phyloP scores from a whole-genome alignment of 2,113 vertebrate genomes.

The Dipodomys ordii region DNA sequence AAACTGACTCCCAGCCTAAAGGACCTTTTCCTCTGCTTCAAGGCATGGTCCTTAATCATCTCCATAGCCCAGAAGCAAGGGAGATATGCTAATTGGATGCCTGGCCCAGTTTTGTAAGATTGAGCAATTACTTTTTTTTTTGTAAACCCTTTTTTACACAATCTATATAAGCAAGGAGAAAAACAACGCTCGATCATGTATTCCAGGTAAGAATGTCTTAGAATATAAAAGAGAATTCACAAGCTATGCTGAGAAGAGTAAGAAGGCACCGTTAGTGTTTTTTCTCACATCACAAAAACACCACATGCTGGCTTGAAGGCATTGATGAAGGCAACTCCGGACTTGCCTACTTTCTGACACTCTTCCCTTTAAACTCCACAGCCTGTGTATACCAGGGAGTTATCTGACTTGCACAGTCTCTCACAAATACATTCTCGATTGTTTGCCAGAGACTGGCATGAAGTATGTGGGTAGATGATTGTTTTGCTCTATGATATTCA shows the following conservation, averaged over 20 bases:
- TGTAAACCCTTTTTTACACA: background rate
- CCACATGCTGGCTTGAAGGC: accelerated
- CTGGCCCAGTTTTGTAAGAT: slow-evolving; percentile 28
- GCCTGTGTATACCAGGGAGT: accelerated
- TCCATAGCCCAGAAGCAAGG: background rate
- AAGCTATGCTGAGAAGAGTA: background rate
- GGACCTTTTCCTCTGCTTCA: background rate
- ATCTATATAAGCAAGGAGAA: background rate
- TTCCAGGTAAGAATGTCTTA: background rate
- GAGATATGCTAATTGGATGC: background rate
- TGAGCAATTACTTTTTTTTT: slow-evolving; percentile 4
- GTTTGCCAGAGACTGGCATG: background rate
- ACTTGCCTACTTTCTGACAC: background rate
- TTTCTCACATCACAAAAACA: background rate
- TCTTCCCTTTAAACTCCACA: background rate
- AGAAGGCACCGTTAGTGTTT: background rate
- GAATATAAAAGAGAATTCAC: background rate
- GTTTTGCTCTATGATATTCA: background rate
- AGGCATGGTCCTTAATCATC: slow-evolving; percentile 7
- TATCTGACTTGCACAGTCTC: background rate
- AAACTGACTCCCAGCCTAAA: background rate
- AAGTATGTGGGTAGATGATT: background rate
- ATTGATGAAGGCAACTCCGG: background rate
- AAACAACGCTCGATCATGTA: background rate
- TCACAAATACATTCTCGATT: background rate